These are phyloP conservation scores for Magallana ariakensis DNA, from an alignment of 1,140 invertebrate species.

Conservation along the genomic window DNA sequence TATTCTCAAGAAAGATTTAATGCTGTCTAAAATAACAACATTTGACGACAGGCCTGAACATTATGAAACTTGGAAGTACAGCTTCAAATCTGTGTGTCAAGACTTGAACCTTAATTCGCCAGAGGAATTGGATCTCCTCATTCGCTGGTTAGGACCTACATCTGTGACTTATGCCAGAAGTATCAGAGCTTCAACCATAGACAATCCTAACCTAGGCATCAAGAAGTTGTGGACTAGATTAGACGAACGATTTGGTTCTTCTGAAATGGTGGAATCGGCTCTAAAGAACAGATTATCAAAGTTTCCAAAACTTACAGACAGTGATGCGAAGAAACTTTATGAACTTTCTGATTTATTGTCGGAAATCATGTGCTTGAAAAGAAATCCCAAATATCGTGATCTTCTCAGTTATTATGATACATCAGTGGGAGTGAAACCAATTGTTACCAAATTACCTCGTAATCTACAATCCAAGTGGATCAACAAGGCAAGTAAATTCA, in stretches of 20 bases:
- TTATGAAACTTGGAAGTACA: too few species aligned
- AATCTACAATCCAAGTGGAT: slow-evolving; percentile 44
- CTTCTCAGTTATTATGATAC: slow-evolving; percentile 60
- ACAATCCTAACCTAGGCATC: too few species aligned
- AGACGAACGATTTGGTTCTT: not conserved
- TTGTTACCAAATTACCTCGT: slow-evolving; percentile 52
- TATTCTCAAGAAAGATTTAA: too few species aligned
- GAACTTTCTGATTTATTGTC: slow-evolving; percentile 51
- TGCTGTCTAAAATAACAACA: too few species aligned
- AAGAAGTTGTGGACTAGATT: slow-evolving; percentile 35
- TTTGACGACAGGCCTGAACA: too few species aligned
- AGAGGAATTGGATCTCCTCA: slow-evolving; percentile 46
- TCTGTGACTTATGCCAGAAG: not conserved
- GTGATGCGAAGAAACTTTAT: not conserved
- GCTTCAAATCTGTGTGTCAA: slow-evolving; percentile 15
- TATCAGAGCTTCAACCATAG: too few species aligned
- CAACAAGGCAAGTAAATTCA: slow-evolving; percentile 50
- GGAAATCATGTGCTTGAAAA: slow-evolving; percentile 51
- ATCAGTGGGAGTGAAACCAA: slow-evolving; percentile 50
- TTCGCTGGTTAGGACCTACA: slow-evolving; percentile 44
- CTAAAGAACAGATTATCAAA: too few species aligned
- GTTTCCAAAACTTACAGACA: too few species aligned
- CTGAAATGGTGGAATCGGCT: too few species aligned
- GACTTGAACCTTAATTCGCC: not conserved
- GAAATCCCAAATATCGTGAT: slow-evolving; percentile 36